phyloP scores from a whole-genome alignment of 1,140 invertebrate species.

The Calosoma granatense region DNA sequence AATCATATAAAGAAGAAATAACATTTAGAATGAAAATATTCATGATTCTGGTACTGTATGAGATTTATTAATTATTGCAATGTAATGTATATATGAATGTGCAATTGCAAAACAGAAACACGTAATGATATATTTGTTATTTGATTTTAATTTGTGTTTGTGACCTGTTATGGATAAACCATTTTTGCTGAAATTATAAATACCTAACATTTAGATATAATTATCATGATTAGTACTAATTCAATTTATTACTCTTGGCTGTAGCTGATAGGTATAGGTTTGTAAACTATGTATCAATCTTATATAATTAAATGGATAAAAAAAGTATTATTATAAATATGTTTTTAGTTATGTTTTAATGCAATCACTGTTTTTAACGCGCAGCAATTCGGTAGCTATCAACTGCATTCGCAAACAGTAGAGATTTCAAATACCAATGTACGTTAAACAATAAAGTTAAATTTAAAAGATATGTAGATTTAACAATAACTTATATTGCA shows the following conservation, averaged over 20 bases:
- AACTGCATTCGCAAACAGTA: too few relatives aligned
- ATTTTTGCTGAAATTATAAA: not conserved
- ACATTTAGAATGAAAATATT: not conserved
- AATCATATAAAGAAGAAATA: not conserved
- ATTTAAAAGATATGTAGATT: too few relatives aligned
- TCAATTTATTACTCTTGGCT: not conserved
- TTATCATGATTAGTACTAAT: not conserved
- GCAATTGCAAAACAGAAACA: not conserved
- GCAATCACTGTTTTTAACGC: too few relatives aligned
- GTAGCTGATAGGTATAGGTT: constrained; percentile 2
- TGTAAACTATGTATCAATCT: not conserved
- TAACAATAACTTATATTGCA: too few relatives aligned
- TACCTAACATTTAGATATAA: not conserved
- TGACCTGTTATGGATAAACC: not conserved
- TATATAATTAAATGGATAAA: constrained; percentile 5
- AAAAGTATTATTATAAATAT: not conserved
- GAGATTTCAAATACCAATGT: too few relatives aligned
- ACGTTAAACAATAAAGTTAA: too few relatives aligned
- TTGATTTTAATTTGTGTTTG: not conserved
- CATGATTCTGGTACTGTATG: not conserved
- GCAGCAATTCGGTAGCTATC: too few relatives aligned
- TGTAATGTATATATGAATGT: not conserved
- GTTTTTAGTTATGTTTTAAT: not conserved
- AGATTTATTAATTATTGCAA: not conserved
- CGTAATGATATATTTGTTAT: not conserved